A percentile compares a stretch with the other conserved stretches of the same genome.
phyloP scores from a whole-genome alignment of 1,140 invertebrate genomes.

The Euura lappo region DNA sequence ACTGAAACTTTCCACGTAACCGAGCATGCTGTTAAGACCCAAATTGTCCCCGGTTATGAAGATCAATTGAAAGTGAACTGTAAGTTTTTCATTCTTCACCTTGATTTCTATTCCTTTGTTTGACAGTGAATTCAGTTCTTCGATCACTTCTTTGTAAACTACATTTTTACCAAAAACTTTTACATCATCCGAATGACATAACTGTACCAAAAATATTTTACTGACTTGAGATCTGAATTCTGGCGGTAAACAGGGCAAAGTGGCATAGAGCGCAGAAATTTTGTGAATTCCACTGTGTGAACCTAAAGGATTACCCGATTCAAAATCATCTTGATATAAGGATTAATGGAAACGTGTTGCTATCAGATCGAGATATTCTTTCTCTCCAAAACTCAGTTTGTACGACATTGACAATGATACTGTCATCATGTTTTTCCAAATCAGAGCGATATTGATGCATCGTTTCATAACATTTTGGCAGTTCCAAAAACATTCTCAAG shows the following conservation, averaged over 20 bases:
- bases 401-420: slow-evolving; percentile 18
- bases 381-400: slow-evolving; percentile 25
- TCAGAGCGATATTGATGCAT: slow-evolving; percentile 19
- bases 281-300: slow-evolving; percentile 27
- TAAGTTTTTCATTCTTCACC: slow-evolving; percentile 5
- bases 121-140: slow-evolving; percentile 31
- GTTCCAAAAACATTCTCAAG: slow-evolving; percentile 28
- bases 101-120: slow-evolving; percentile 25
- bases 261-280: slow-evolving; percentile 28
- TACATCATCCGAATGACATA: slow-evolving; percentile 27
- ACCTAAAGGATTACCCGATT: slow-evolving; percentile 28
- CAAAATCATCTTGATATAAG: slow-evolving; percentile 32
- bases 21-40: slow-evolving; percentile 29
- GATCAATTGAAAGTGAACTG: slow-evolving; percentile 26
- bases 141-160: slow-evolving; percentile 22
- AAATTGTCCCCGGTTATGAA: slow-evolving; percentile 33
- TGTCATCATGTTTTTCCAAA: slow-evolving; percentile 11
- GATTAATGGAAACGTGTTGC: slow-evolving; percentile 25
- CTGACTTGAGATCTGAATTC: slow-evolving; percentile 25
- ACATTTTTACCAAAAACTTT: slow-evolving; percentile 19
- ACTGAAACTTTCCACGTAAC: slow-evolving; percentile 27
- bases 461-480: slow-evolving; percentile 21
- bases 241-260: slow-evolving; percentile 27
- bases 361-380: slow-evolving; percentile 14
- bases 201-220: slow-evolving; percentile 28